Evolutionary conservation across 2,888 invertebrate genomes (phyloP).

Genomic region (Phytoseiulus persimilis): DNA sequence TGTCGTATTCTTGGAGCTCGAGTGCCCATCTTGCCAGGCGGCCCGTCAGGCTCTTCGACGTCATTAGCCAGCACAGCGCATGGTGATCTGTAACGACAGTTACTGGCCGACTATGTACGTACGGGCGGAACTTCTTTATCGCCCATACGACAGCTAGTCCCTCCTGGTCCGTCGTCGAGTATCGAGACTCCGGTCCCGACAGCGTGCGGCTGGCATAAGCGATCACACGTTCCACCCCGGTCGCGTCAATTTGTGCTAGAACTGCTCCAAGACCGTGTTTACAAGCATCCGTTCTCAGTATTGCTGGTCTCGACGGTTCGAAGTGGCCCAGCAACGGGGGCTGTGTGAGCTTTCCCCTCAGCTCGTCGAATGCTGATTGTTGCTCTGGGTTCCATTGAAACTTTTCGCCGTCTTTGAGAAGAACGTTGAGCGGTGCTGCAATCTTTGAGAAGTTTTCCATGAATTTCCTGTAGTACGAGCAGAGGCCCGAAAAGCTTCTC

Average conservation of each 20-base stretch:
- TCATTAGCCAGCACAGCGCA: constrained; percentile 52
- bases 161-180: constrained; percentile 51
- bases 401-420: constrained; percentile 38
- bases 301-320: constrained; percentile 43
- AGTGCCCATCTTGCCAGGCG: constrained; percentile 52
- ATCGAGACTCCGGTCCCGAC: constrained; percentile 50
- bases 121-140: constrained; percentile 50
- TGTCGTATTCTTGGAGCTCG: constrained; percentile 49
- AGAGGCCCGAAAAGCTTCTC: neutral
- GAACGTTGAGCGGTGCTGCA: constrained; percentile 40
- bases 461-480: constrained; percentile 38
- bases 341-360: constrained; percentile 35
- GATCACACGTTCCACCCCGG: constrained; percentile 42
- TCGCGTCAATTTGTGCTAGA: constrained; percentile 45
- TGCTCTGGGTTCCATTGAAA: constrained; percentile 38
- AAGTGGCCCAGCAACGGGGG: constrained; percentile 44
- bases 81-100: constrained; percentile 52
- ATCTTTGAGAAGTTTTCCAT: constrained; percentile 38
- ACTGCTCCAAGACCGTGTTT: constrained; percentile 45
- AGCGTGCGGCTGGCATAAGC: constrained; percentile 45
- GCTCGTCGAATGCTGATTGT: constrained; percentile 39
- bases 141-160: constrained; percentile 49
- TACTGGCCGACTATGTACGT: constrained; percentile 49
- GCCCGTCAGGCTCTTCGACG: constrained; percentile 51
- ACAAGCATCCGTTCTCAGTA: constrained; percentile 46